Base-by-base conservation (phyloP, 1,140 invertebrate genomes). In the Thrips palmi region DNA sequence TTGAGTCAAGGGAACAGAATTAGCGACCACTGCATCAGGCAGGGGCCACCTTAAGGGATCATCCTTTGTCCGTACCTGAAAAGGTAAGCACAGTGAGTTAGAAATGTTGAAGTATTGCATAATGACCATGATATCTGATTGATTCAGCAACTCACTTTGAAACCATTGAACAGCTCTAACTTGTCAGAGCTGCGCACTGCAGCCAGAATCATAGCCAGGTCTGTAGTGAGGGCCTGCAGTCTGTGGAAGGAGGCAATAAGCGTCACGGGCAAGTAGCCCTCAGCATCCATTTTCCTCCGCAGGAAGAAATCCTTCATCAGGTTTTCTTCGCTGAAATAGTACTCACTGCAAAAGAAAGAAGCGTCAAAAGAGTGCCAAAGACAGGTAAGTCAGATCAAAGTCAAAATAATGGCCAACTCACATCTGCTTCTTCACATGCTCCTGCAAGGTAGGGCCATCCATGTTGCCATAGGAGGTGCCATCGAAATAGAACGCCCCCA, bases 301-400 rank as follows among this genome's bases (percentile, higher is more conserved):
- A 99, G 65, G 62, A 93, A 99, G 59, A 96, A 89, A 57, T 98
- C 94, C 49, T 84, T 76, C 47, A 82, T 71, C 34, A 99, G 65
- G 65, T 99, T 99, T 49, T 97, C 91, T 49, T 83, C 78, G 54
- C 88, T 94, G 63, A 99, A 97, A 69, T 99, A 99, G 63, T 98
- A 99, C 64, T 98, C 93, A 56, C 91, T 96, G 61, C 22, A 73
- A 68, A 47, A 48, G 36, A 43, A 43, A 44, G 14, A 43, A 46
- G 38, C 15, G 14, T 7, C 24, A 25, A 40, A n/a, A n/a, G n/a
- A n/a, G n/a, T n/a, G n/a, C n/a, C n/a, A n/a, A n/a, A n/a, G n/a
- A 15, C 14, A 35, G 15, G 14, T 20, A 2, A 1, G n/a, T 4
- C 15, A 24, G 27, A 22, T 36, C 27, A 33, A 1, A 25, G 31